Evolutionary conservation across 2,797 vertebrate species (phyloP).

Genomic region (Falco naumanni): DNA sequence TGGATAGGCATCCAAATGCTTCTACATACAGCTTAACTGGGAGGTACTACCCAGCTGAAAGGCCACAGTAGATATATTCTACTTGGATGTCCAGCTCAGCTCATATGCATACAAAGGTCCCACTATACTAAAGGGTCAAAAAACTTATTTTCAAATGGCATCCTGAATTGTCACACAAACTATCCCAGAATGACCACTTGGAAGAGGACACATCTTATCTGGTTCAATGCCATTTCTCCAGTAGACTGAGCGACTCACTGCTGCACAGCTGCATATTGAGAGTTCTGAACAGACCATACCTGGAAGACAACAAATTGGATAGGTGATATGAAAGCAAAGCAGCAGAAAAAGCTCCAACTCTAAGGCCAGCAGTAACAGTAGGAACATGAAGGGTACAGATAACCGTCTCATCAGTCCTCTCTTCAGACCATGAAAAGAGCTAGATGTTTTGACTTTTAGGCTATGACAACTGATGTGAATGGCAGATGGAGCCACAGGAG

Average conservation of each 20-base stretch:
- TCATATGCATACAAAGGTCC: neutral
- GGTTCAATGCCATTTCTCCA: neutral
- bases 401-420: neutral
- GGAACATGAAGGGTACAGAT: neutral
- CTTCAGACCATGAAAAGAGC: neutral
- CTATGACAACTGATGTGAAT: neutral
- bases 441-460: neutral
- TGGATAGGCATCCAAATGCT: neutral
- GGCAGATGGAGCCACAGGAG: neutral
- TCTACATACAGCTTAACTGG: neutral
- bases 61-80: neutral
- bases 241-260: neutral
- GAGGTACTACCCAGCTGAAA: neutral
- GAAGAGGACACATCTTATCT: neutral
- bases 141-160: neutral
- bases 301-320: neutral
- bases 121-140: neutral
- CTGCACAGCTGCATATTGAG: neutral
- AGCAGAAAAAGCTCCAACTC: neutral
- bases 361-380: neutral
- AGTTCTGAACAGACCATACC: neutral
- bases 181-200: neutral
- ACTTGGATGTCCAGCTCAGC: neutral
- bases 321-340: neutral
- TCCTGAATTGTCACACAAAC: neutral